Evolutionary conservation across 2,888 invertebrate species (phyloP).

Genomic region (Heliconius aoede): DNA sequence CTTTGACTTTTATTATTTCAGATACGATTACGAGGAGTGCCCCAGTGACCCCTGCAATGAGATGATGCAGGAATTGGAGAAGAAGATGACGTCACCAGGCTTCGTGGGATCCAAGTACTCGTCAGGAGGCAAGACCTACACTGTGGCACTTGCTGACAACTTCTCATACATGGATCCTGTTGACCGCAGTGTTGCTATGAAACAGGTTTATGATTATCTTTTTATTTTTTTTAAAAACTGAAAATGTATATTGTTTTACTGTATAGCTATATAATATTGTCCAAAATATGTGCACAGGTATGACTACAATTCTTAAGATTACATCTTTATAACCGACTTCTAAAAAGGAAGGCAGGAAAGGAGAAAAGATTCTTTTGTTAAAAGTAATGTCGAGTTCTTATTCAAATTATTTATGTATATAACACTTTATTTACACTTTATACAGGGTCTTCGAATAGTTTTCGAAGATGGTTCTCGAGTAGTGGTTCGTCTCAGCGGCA

Average conservation of each 20-base stretch:
- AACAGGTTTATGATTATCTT: conserved; percentile 85
- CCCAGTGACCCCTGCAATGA: conserved; percentile 93
- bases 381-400: too few relatives aligned
- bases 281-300: too few relatives aligned
- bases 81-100: conserved; percentile 84
- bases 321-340: too few relatives aligned
- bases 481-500: conserved; percentile 97
- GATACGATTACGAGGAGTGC: conserved; percentile 99
- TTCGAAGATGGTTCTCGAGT: conserved; percentile 98
- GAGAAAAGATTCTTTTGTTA: too few relatives aligned
- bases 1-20: conserved; percentile 66
- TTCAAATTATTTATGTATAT: too few relatives aligned
- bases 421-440: conserved; percentile 33
- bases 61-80: conserved; percentile 94
- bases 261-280: too few relatives aligned
- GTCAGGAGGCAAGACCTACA: conserved; percentile 87
- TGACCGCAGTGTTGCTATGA: conserved; percentile 93
- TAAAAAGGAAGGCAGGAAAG: too few relatives aligned
- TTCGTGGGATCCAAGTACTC: conserved; percentile 85
- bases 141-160: conserved; percentile 93
- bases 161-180: conserved; percentile 98
- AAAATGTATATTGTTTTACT: too few relatives aligned
- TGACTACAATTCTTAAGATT: too few relatives aligned
- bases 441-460: conserved; percentile 94
- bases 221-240: too few relatives aligned